Evolutionary conservation across 2,113 vertebrate species (phyloP).

Genomic region (Stigmatopora argus): DNA sequence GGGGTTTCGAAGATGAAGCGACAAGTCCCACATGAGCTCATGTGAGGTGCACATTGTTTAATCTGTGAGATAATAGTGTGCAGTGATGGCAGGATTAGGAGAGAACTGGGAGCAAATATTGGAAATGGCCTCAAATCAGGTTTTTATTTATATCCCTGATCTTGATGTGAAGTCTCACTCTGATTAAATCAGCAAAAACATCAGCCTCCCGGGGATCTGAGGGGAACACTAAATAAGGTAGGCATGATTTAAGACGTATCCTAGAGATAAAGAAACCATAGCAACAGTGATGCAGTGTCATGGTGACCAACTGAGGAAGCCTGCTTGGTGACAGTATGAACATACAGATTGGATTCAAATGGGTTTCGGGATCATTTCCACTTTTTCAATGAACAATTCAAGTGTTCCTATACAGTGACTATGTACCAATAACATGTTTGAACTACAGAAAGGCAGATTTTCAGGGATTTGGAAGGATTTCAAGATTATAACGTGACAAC

Average conservation of each 20-base stretch:
- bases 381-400: not conserved
- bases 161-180: not conserved
- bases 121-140: constrained; percentile 3
- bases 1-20: not conserved
- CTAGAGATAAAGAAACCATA: constrained; percentile 69
- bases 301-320: constrained; percentile 40
- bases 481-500: constrained; percentile 64
- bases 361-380: not conserved
- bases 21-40: constrained; percentile 25
- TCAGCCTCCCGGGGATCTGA: constrained; percentile 18
- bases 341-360: constrained; percentile 18
- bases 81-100: constrained; percentile 31
- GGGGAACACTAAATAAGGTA: constrained; percentile 62
- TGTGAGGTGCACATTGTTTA: constrained; percentile 25
- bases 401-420: not conserved
- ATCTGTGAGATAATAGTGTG: constrained; percentile 33
- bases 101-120: constrained; percentile 13
- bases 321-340: constrained; percentile 26
- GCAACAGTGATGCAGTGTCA: constrained; percentile 66
- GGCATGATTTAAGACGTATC: constrained; percentile 59
- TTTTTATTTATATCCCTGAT: not conserved
- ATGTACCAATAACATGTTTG: not conserved
- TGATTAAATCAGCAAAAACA: constrained; percentile 3
- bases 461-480: constrained; percentile 67
- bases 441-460: constrained; percentile 35